These are phyloP conservation scores for Thunnus thynnus DNA, from an alignment of 2,113 vertebrate genomes.

Conservation along the genomic window DNA sequence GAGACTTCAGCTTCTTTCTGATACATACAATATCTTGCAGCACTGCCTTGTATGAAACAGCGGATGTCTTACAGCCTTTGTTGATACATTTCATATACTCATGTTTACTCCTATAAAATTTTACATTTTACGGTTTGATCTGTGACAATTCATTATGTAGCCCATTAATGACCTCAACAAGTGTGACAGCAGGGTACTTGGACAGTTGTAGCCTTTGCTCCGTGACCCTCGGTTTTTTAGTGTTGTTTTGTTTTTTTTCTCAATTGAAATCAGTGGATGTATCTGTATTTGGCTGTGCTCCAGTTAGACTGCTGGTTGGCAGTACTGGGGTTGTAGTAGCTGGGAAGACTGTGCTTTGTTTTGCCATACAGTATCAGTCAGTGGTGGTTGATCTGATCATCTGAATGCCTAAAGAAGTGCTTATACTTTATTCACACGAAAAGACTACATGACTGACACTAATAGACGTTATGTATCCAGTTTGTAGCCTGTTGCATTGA, in stretches of 20 bases:
- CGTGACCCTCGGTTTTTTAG: not conserved
- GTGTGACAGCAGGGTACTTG: not conserved
- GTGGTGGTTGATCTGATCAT: not conserved
- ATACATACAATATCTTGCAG: not conserved
- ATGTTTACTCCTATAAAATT: not conserved
- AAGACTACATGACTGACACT: not conserved
- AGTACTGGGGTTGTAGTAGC: not conserved
- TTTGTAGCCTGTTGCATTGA: slow-evolving; percentile 8
- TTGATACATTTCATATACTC: slow-evolving; percentile 3
- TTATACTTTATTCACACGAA: slow-evolving; percentile 7
- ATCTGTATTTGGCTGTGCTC: not conserved
- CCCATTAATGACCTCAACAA: not conserved
- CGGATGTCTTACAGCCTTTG: not conserved
- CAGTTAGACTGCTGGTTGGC: not conserved
- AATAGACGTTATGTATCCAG: not conserved
- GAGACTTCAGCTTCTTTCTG: not conserved
- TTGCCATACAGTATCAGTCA: not conserved
- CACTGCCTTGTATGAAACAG: slow-evolving; percentile 1
- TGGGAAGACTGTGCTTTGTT: not conserved
- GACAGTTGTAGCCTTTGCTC: slow-evolving; percentile 5
- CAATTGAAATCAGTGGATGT: not conserved
- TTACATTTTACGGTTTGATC: not conserved
- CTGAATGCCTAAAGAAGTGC: slow-evolving; percentile 12
- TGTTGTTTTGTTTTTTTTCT: not conserved
- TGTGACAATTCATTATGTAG: not conserved